Evolutionary conservation across 2,797 vertebrate species (phyloP).

Genomic region (Aplochiton taeniatus): DNA sequence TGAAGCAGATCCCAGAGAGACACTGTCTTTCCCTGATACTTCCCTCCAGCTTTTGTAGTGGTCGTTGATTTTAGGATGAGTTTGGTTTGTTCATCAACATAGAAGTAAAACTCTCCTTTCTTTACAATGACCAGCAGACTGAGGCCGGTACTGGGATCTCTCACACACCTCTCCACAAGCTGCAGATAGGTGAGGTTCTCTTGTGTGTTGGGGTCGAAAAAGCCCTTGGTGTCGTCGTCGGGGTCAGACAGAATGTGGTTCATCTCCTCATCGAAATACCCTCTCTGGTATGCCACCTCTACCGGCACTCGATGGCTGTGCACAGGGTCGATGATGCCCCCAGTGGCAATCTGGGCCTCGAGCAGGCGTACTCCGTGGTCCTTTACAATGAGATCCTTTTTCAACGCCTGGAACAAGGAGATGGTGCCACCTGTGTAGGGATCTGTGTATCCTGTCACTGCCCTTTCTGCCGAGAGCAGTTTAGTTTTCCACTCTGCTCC

Average conservation of each 20-base stretch:
- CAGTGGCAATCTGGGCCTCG: conserved; percentile 80
- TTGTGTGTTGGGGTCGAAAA: conserved; percentile 80
- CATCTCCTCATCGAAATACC: conserved; percentile 76
- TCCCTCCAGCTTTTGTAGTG: conserved; percentile 50
- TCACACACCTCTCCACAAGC: conserved; percentile 73
- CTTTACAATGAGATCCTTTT: conserved; percentile 72
- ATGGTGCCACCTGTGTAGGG: conserved; percentile 71
- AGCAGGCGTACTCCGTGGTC: conserved; percentile 76
- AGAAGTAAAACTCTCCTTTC: conserved; percentile 67
- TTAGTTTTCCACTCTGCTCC: conserved; percentile 73
- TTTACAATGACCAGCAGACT: conserved; percentile 70
- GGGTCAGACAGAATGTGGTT: conserved; percentile 69
- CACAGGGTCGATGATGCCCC: conserved; percentile 75
- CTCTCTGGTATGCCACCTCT: conserved; percentile 71
- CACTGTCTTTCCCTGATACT: conserved; percentile 50
- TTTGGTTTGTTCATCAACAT: conserved; percentile 62
- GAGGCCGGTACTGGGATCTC: conserved; percentile 72
- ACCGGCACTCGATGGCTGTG: conserved; percentile 75
- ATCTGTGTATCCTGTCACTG: conserved; percentile 76
- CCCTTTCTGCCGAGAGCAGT: conserved; percentile 69
- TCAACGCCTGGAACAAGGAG: conserved; percentile 80
- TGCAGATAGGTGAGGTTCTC: conserved; percentile 81
- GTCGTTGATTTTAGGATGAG: conserved; percentile 44
- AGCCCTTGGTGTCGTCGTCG: conserved; percentile 75
- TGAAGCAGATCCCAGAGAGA: conserved; percentile 74